These are phyloP conservation scores for Crotophaga sulcirostris DNA, from an alignment of 2,113 vertebrate genomes.

Conservation along the genomic window DNA sequence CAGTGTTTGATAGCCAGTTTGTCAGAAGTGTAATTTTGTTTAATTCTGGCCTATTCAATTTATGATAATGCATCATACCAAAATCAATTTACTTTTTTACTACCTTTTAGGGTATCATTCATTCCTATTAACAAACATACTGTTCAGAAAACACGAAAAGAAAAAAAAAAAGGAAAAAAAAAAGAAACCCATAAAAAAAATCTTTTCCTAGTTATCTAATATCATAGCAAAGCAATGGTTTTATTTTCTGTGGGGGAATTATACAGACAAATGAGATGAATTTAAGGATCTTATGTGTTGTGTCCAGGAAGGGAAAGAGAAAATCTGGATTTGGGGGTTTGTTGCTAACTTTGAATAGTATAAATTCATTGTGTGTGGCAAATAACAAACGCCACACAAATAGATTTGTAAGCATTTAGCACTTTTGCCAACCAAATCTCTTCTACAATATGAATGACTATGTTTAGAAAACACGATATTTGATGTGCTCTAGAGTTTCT, in stretches of 20 bases:
- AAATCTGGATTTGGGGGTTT: not conserved
- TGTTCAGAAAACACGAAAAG: not conserved
- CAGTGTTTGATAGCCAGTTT: not conserved
- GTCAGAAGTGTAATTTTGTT: not conserved
- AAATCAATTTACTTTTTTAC: not conserved
- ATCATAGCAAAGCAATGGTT: not conserved
- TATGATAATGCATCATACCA: not conserved
- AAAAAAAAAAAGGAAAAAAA: not conserved
- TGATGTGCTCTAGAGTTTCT: not conserved
- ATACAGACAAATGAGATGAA: not conserved
- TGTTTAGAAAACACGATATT: not conserved
- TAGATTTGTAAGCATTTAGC: not conserved
- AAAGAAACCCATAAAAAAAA: not conserved
- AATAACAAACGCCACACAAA: not conserved
- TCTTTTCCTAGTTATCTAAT: not conserved
- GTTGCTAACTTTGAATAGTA: not conserved
- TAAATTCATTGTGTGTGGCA: not conserved
- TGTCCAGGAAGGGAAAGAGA: not conserved
- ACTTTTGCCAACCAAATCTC: not conserved
- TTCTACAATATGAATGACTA: not conserved
- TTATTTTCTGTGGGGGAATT: not conserved
- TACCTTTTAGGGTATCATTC: not conserved
- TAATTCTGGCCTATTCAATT: not conserved
- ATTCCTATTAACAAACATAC: not conserved
- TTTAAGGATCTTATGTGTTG: not conserved